Percentiles rank a stretch among this genome's conserved stretches.
Evolutionary conservation across 2,888 invertebrate species (phyloP).

Genomic region (Heteropelma amictum): DNA sequence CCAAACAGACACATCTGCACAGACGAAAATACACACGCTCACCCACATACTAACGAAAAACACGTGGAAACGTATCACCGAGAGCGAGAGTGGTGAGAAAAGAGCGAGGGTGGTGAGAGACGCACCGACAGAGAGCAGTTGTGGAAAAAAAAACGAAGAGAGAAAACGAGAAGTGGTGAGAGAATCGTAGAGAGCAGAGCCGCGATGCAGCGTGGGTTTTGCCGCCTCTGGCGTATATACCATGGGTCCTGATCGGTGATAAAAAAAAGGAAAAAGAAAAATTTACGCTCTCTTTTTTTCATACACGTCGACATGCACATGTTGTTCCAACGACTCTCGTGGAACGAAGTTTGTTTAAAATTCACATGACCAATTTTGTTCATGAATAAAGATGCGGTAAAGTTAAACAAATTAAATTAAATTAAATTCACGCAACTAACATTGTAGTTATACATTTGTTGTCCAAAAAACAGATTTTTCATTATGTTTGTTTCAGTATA

Average conservation of each 20-base stretch:
- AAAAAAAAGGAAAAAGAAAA: conserved; percentile 64
- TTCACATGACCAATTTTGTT: too few relatives aligned
- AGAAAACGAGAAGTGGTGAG: background rate
- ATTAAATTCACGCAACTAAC: too few relatives aligned
- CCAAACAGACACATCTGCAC: conserved; percentile 45
- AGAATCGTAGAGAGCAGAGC: conserved; percentile 46
- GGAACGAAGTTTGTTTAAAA: too few relatives aligned
- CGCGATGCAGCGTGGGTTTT: conserved; percentile 53
- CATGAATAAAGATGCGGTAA: too few relatives aligned
- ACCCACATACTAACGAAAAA: conserved; percentile 19
- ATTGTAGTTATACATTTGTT: too few relatives aligned
- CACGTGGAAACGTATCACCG: conserved; percentile 35
- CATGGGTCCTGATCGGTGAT: conserved; percentile 66
- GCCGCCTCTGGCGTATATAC: conserved; percentile 62
- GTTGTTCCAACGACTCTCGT: too few relatives aligned
- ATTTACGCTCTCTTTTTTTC: too few relatives aligned
- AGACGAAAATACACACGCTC: conserved; percentile 18
- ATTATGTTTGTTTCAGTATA: too few relatives aligned
- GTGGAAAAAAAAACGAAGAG: conserved; percentile 39
- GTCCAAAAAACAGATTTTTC: too few relatives aligned
- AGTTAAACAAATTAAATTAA: too few relatives aligned
- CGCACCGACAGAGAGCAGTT: conserved; percentile 41
- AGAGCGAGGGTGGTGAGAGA: conserved; percentile 55
- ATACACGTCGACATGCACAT: too few relatives aligned
- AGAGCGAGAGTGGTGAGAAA: conserved; percentile 54